Evolutionary conservation across 1,140 invertebrate genomes (phyloP), one percentile per base, ranked within the genome.

Genomic region (Galleria mellonella): DNA sequence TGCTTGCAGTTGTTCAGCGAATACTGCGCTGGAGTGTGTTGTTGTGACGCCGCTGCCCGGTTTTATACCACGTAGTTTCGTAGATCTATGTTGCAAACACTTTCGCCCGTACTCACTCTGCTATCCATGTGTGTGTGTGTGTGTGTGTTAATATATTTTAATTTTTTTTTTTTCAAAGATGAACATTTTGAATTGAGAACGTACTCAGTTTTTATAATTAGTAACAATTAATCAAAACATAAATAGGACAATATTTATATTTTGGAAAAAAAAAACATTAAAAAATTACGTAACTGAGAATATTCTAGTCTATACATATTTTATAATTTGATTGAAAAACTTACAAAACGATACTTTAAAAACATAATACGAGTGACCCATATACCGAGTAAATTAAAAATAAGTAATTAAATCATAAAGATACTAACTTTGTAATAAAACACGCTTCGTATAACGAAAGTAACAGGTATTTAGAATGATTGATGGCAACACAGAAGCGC

Each of bases 51-150:
- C 37, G 47, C 35, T 30, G 51, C 43, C 62, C 44, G 52, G 69
- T 82, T 84, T 69, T 84, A 84, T 84, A 84, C 74, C 56, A 49
- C 65, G 62, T 70, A 50, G 64, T 68, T 79, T 72, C 63, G 57
- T 69, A 65, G 68, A 71, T 70, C 55, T 55, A 61, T 77, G 72
- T 73, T 64, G 71, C 64, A 77, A 72, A 72, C 64, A 74, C 81
- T 84, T 84, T 84, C 81, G 71, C 81, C 55, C 51, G 72, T 62
- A 54, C 58, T 57, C 28, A 32, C 28, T 28, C 12, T 28, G 36
- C 39, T 49, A 33, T 62, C 35, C 23, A 58, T 71, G 69, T 76
- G 71, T 75, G 63, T 47, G 55, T 55, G 49, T 51, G n/a, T n/a
- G n/a, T n/a, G n/a, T n/a, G n/a, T n/a, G n/a, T n/a, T n/a, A n/a